Conservation (phyloP, 2,888 invertebrate species). For the Andrena marginata region DNA sequence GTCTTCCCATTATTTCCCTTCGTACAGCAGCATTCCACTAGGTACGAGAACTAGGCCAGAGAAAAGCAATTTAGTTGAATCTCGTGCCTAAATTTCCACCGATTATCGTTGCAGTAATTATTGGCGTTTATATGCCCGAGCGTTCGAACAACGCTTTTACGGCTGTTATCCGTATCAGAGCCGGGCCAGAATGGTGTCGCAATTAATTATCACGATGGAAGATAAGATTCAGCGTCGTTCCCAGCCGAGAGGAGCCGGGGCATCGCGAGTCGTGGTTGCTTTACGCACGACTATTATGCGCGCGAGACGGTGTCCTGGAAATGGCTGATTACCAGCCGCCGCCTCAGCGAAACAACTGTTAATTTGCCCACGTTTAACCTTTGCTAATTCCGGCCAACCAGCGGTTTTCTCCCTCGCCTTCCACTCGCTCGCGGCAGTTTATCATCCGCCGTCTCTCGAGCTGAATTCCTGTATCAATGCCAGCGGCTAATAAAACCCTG, state of each 20-base stretch:
- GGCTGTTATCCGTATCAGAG: slow-evolving; percentile 19
- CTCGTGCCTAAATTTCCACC: slow-evolving; percentile 3
- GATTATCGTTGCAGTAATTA: slow-evolving; percentile 14
- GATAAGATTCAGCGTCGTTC: slow-evolving; percentile 34
- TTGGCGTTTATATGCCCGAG: slow-evolving; percentile 1
- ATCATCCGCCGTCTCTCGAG: neutral
- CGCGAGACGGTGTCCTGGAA: neutral
- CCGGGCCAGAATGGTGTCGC: slow-evolving; percentile 13
- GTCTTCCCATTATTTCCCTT: no score
- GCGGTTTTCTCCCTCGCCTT: neutral
- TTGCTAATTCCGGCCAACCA: slow-evolving; percentile 58
- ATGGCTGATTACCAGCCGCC: slow-evolving; percentile 20
- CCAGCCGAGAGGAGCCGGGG: slow-evolving; percentile 1
- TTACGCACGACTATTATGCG: slow-evolving; percentile 7
- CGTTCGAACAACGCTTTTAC: slow-evolving; percentile 7
- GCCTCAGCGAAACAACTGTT: slow-evolving; percentile 64
- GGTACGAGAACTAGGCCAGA: neutral
- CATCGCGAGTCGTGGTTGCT: slow-evolving; percentile 18
- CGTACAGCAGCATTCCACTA: no score
- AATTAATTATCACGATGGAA: slow-evolving; percentile 46
- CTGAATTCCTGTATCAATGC: neutral
- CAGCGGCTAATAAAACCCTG: neutral
- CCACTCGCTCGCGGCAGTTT: neutral
- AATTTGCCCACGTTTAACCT: slow-evolving; percentile 76
- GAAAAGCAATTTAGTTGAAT: no score